These are phyloP conservation scores for Lordiphosa mommai DNA, from an alignment of 1,140 invertebrate genomes.

Conservation along the genomic window DNA sequence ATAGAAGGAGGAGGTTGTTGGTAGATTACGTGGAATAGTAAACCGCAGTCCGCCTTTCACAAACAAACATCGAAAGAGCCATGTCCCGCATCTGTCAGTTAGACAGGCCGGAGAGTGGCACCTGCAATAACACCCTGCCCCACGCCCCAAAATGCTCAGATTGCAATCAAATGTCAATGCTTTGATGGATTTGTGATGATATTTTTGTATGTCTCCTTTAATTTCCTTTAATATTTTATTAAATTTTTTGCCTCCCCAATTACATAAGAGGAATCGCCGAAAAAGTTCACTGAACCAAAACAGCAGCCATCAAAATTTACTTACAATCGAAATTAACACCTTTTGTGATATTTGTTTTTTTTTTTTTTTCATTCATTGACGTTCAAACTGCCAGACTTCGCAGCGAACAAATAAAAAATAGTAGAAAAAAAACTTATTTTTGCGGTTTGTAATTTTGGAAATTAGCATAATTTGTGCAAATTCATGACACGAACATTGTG, in stretches of 20 bases:
- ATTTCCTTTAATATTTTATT: constrained; percentile 11
- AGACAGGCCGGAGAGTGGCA: constrained; percentile 24
- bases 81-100: constrained; percentile 39
- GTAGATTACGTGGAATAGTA: background rate
- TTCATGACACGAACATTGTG: constrained; percentile 65
- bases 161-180: constrained; percentile 35
- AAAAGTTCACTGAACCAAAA: constrained; percentile 62
- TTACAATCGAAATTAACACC: constrained; percentile 75
- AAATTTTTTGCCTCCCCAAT: constrained; percentile 11
- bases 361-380: constrained; percentile 1
- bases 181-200: constrained; percentile 45
- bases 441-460: constrained; percentile 69
- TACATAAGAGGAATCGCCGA: constrained; percentile 32
- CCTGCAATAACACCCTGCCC: constrained; percentile 31
- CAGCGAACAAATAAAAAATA: constrained; percentile 18
- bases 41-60: constrained; percentile 31
- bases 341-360: constrained; percentile 51
- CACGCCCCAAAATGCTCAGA: constrained; percentile 7
- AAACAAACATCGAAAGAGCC: constrained; percentile 17
- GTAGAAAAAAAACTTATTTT: constrained; percentile 45
- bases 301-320: constrained; percentile 31
- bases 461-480: constrained; percentile 78
- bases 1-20: constrained; percentile 14
- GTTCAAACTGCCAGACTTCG: constrained; percentile 19
- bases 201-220: constrained; percentile 15